Evolutionary conservation across 2,888 invertebrate species (phyloP), one percentile per base, ranked within the genome.

Genomic region (Agriotes lineatus): DNA sequence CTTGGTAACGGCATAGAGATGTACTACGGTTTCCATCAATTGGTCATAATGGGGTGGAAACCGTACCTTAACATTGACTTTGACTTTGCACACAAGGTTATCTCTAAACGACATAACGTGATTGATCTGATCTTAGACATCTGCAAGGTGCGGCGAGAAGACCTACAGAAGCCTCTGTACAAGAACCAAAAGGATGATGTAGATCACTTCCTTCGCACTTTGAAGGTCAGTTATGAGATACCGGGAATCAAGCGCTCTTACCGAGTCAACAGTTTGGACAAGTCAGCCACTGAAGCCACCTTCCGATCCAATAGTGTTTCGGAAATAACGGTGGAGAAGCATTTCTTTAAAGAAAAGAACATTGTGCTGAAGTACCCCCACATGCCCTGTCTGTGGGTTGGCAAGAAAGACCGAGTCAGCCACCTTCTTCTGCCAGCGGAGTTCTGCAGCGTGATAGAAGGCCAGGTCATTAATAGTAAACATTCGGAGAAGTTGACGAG

Each of bases 21-120:
- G 80, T 97, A 97, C 93, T 90, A 93, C 67, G 99, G 99, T 3
- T 90, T 96, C 79, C 99, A 95, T 85, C 97, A 97, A 83, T 94
- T 95, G 7, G 95, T 96, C 0, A 90, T 96, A 71, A 90, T 97
- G 58, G 96, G 96, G 9, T 94, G 95, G 88, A 90, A 89, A 75
- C 93, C 95, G 57, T 93, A 92, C 82, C 84, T 99, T 37, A 99
- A 99, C 82, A 91, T 99, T 63, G 98, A 99, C 84, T 91, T 94
- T 35, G 98, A 99, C 84, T 91, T 94, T 35, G 90, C 92, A 0
- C 93, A 95, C 79, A 94, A 94, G 82, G 93, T 91, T 0, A 94
- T 95, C 77, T 93, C 93, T 0, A 88, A 83, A 48, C 78, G 81
- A 6, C 87, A 88, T 60, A 74, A 69, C 1, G 77, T 92, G 12